Base-by-base conservation (phyloP, 1,140 invertebrate genomes). In the Anastrepha obliqua region DNA sequence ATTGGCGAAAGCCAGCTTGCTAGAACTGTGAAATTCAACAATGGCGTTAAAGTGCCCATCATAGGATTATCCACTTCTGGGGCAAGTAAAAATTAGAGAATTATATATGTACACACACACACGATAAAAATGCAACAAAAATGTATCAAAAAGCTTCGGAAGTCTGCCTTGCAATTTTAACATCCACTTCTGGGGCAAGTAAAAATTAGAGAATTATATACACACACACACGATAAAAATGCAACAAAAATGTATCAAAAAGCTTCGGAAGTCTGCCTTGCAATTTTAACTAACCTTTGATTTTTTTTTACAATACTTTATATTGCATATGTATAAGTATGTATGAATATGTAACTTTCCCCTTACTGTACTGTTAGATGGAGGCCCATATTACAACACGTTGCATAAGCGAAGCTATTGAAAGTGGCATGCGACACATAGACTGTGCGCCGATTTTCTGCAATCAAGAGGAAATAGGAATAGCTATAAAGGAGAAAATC, bases 371-470 rank as follows among this genome's bases (percentile, higher is more conserved):
- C 91, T 65, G 29, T 9, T 47, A 97, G 96, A 96, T 96, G 2
- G 94, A 95, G 88, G 94, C 95, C 4, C 96, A 96, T 87, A 70
- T 85, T 59, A 5, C 74, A 55, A 55, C 70, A 17, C 55, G 74
- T 47, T 42, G 29, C 15, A 96, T 98, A 2, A 96, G 96, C 90
- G 93, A 95, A 88, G 97, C 97, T 47, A 95, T 98, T 81, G 95
- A 96, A 90, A 93, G 94, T 86, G 97, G 97, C 0, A 98, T 98
- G 92, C 93, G 97, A 1, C 97, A 97, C 92, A 95, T 98, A 90
- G 97, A 98, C 92, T 97, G 97, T 94, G 97, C 97, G 17, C 94
- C 94, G 89, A 94, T 96, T n/a, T 98, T 98, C 92, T 94, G 95
- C 85, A 98, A 98, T 91, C 97, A 98, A 92, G 91, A 93, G 87